Base-by-base conservation (phyloP, 1,140 invertebrate genomes). In the Doryteuthis pealeii region DNA sequence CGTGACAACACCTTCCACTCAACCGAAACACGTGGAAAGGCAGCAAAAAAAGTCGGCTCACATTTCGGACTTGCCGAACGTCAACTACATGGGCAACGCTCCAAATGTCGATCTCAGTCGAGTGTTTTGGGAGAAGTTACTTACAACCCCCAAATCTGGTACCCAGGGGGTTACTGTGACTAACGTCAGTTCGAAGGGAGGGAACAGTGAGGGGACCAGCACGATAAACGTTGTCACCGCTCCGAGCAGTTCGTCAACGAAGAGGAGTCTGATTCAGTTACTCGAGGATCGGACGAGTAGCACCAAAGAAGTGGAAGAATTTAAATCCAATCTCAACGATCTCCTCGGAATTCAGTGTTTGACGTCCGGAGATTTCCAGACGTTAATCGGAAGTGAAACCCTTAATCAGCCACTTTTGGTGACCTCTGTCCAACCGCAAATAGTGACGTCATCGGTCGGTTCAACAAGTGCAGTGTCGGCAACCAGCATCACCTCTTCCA, bases 11-110 rank as follows among this genome's bases (percentile, higher is more conserved):
- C 3, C 35, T 3, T 3, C 35, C 3, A 3, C 35, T 5, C 22
- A 18, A 33, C 31, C 31, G n/a, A 26, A 8, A 32, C 10, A 31
- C 10, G n/a, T 8, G 8, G 69, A 26, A 14, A 26, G 10, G 4
- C 35, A 22, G 10, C 12, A 49, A 68, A 32, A 35, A 18, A 30
- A 66, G 30, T 28, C 49, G n/a, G 71, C 65, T 43, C 33, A 71
- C 35, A 62, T 68, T 43, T 78, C 71, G 43, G 72, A 74, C 43
- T 58, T 78, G 15, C 77, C 77, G 28, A 75, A 78, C 43, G 73
- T 78, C 66, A 78, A 78, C 70, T 78, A 78, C 66, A 78, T 78
- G 74, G 77, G 77, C 12, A 75, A 70, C 33, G 77, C 77, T 33
- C 77, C 77, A 15, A 78, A 78, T 70, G 75, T 78, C 14, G 74